Base-by-base conservation (phyloP, 2,888 invertebrate genomes). In the Temnothorax ravouxi region DNA sequence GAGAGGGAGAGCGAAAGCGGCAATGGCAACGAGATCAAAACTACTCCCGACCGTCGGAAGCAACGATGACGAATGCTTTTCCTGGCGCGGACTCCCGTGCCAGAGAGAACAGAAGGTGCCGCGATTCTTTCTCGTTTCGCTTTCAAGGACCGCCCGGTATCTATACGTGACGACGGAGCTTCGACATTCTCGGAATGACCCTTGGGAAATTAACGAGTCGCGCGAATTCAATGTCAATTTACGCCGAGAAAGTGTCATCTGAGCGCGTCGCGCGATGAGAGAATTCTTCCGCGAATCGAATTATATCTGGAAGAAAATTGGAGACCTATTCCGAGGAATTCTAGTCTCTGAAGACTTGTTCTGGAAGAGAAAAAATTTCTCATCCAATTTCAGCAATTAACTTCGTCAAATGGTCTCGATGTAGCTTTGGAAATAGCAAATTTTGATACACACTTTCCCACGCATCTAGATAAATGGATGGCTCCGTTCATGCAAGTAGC, bases 191-290 rank as follows among this genome's bases (percentile, higher is more conserved):
- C 81, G 76, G 71, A 61, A 84, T 64, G 77, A 85, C 91, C 88
- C 90, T 81, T 67, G 91, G 91, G 91, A 91, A 92, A 91, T 92
- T 91, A 91, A 88, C 87, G 79, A 84, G 66, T 52, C 59, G 44
- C 29, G 3, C 29, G 3, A 52, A 76, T 81, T 86, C 87, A 89
- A 90, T 91, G 88, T 86, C 89, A 91, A 91, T 91, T 91, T 91
- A 84, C 85, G 87, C 84, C 84, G 54, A 29, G 29, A 56, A 69
- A n/a, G 15, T 5, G 25, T 25, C 38, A 29, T 29, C 15, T 18
- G 50, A 41, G 15, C 29, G 29, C 13, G 18, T 61, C 52, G 15
- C 29, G 29, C n/a, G 18, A 75, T 59, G 61, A 61, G 44, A 69
- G 11, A 44, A 15, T 4, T 25, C 29, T 41, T 18, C 54, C 15